Conservation (phyloP, 1,140 invertebrate genomes). For the Dinoponera quadriceps region DNA sequence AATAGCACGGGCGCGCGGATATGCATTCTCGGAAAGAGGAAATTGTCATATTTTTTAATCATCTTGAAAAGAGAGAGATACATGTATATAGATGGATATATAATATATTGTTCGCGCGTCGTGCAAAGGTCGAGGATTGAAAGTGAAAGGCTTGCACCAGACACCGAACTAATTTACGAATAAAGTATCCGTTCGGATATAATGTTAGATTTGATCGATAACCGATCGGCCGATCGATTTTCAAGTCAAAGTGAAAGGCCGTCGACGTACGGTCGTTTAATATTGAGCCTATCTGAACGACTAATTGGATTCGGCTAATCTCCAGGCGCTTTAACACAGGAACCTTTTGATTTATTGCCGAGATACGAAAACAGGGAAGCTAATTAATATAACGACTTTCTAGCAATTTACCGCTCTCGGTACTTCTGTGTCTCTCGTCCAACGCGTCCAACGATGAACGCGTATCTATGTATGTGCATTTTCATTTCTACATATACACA, state of each 20-base stretch:
- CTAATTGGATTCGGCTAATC: conserved; percentile 58
- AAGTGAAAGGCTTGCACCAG: conserved; percentile 54
- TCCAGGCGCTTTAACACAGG: conserved; percentile 3
- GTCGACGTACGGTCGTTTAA: conserved; percentile 22
- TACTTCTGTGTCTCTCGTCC: conserved; percentile 8
- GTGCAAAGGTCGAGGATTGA: conserved; percentile 40
- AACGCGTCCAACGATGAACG: conserved; percentile 11
- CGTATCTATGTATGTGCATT: not conserved
- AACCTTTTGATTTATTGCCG: conserved; percentile 32
- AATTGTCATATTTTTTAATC: not conserved
- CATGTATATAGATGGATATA: no score
- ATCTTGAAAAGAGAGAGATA: conserved; percentile 8
- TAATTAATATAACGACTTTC: conserved; percentile 58
- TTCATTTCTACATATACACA: not conserved
- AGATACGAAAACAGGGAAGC: conserved; percentile 38
- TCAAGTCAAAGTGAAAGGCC: conserved; percentile 51
- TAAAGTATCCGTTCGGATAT: conserved; percentile 43
- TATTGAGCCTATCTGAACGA: conserved; percentile 49
- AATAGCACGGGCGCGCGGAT: not conserved
- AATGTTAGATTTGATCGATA: conserved; percentile 50
- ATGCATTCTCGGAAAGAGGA: not conserved
- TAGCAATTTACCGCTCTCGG: not conserved
- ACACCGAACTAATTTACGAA: conserved; percentile 50
- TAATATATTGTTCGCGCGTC: conserved; percentile 2
- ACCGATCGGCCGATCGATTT: conserved; percentile 37